Base-by-base conservation (phyloP, 2,888 invertebrate species). In the Rhagophthalmus giganteus region DNA sequence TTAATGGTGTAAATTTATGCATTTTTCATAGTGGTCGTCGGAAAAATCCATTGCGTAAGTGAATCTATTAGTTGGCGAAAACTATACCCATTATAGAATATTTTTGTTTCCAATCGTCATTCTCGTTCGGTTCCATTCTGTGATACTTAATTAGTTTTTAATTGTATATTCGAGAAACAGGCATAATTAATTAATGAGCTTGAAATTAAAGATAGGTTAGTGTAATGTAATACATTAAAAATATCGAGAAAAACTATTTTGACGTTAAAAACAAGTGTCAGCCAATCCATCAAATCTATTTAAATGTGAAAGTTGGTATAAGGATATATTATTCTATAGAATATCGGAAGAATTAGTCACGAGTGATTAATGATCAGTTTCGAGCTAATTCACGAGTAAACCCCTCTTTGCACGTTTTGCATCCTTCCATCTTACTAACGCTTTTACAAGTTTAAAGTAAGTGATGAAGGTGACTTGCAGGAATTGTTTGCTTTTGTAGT, bases 361-460 rank as follows among this genome's bases (percentile, higher is more conserved):
- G 58, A 61, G 60, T 65, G 65, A 66, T 66, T 65, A 62, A 66
- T 66, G 65, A 59, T 54, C 46, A 32, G 51, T 54, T 57, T 54
- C 49, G 25, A 59, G 61, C 57, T 66, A 65, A 66, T 66, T 63
- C 65, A 59, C 57, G 55, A 54, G 52, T 54, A 56, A 58, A 60
- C 62, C n/a, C 65, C 65, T 60, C 61, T 60, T 64, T 58, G 64
- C 65, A 66, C 65, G 66, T 64, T 56, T 61, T 61, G 47, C 45
- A 46, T 54, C 54, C 54, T 54, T 51, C 50, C 54, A 48, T 41
- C 46, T 54, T 48, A 34, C 42, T 42, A 39, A 44, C 50, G 50
- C 50, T 34, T 41, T 48, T 42, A 31, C 44, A 52, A 45, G 35
- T 46, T 46, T 35, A 32, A 13, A 27, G 24, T 42, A 58, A 58